Evolutionary conservation across 1,140 invertebrate genomes (phyloP).

Genomic region (Apis laboriosa): DNA sequence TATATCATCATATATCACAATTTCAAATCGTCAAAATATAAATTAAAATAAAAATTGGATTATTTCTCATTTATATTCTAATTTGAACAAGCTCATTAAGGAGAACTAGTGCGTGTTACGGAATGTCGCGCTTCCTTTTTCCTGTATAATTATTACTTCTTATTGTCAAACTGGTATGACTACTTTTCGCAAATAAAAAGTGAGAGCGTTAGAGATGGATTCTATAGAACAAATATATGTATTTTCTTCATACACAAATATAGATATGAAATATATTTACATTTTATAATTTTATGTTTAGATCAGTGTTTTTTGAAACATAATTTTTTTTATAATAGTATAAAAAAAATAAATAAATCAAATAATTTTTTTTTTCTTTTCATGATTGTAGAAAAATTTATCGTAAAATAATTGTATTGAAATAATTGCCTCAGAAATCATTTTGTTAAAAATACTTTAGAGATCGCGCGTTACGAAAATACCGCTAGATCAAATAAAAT

Average conservation of each 20-base stretch:
- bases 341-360: not conserved
- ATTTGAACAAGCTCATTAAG: not conserved
- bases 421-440: no score
- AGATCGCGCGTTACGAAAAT: no score
- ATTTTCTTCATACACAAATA: not conserved
- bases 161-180: conserved; percentile 30
- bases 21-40: not conserved
- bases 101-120: not conserved
- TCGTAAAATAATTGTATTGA: no score
- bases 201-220: conserved; percentile 4
- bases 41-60: not conserved
- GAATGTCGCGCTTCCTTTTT: conserved; percentile 29
- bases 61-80: not conserved
- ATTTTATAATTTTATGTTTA: no score
- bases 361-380: no score
- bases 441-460: no score
- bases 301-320: no score
- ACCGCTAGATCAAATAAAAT: no score
- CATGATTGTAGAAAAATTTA: no score
- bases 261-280: not conserved
- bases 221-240: not conserved
- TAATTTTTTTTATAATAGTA: no score
- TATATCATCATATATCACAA: no score
- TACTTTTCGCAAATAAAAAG: conserved; percentile 21
- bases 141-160: conserved; percentile 29